Percentiles rank a stretch among this genome's conserved stretches.
These are phyloP conservation scores for Galleria mellonella DNA, from an alignment of 1,140 invertebrate species.

Conservation along the genomic window DNA sequence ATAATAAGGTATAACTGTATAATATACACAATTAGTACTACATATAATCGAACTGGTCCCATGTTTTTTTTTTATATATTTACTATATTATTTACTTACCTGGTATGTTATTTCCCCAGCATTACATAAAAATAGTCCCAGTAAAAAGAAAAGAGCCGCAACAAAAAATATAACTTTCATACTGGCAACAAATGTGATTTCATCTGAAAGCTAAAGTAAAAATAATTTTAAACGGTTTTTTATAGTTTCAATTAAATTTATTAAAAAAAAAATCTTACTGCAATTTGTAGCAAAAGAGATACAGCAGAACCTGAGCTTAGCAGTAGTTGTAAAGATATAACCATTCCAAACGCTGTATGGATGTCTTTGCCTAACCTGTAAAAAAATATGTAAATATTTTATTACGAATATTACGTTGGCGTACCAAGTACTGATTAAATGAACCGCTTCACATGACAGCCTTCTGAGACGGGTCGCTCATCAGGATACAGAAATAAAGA, in stretches of 20 bases:
- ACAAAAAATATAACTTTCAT: conserved; percentile 49
- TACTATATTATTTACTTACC: conserved; percentile 24
- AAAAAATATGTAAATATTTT: conserved; percentile 8
- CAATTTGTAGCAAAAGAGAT: conserved; percentile 50
- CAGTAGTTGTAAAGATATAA: conserved; percentile 49
- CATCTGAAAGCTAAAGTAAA: conserved; percentile 37
- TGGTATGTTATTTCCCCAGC: conserved; percentile 55
- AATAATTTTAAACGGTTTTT: conserved; percentile 9
- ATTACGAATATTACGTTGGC: too few species aligned
- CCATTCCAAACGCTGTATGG: conserved; percentile 45
- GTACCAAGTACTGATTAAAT: too few species aligned
- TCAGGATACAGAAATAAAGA: too few species aligned
- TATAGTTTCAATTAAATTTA: conserved; percentile 2
- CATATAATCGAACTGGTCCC: too few species aligned
- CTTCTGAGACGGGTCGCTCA: too few species aligned
- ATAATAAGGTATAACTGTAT: too few species aligned
- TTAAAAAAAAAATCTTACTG: conserved; percentile 29
- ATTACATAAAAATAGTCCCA: conserved; percentile 49
- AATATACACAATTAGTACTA: too few species aligned
- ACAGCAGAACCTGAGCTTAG: conserved; percentile 52
- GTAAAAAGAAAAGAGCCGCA: conserved; percentile 35
- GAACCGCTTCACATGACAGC: too few species aligned
- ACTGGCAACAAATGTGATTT: conserved; percentile 31
- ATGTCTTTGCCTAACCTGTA: conserved; percentile 42
- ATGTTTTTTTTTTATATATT: too few species aligned